Evolutionary conservation across 2,888 invertebrate species (phyloP), one percentile per base, ranked within the genome.

Genomic region (Dolichomitus sp.): DNA sequence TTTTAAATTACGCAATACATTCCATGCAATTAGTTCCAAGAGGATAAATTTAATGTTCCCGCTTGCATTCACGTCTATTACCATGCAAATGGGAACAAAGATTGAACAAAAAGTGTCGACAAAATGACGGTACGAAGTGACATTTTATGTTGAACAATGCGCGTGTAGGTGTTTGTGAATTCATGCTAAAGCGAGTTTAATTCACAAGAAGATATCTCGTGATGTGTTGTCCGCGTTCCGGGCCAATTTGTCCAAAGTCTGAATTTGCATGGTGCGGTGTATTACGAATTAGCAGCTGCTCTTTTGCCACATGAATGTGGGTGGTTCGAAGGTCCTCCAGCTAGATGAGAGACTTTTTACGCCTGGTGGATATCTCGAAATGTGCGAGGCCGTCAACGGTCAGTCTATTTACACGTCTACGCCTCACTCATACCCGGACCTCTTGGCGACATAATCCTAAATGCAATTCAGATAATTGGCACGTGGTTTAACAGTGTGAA

Each of bases 201-300:
- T 81, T 78, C 37, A 37, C 37, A 4, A 33, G 27, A 61, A 57
- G 27, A 61, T 7, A 2, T 59, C 27, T n/a, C 48, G 48, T 33
- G 33, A 50, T 48, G 48, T 48, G 40, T 54, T n/a, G 50, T 40
- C 12, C 42, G 59, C 70, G 70, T 70, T 76, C 52, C 33, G 50
- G 48, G 54, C 30, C 81, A 81, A 81, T 81, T 57, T 77, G 76
- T 70, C 42, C 50, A 40, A 1, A 23, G 52, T 33, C 17, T 48
- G 69, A 74, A 74, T 81, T 81, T 81, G 74, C 69, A 81, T 78
- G 33, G 50, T 48, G 23, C 23, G 40, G 11, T 50, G 6, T 42
- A 54, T 63, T 23, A 48, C 42, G 33, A 27, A 59, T 69, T 40
- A 57, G 59, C 72, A 78, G 59, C 76, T 42, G 65, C 65, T 66